Evolutionary conservation across 2,797 vertebrate genomes (phyloP), one percentile per base, ranked within the genome.

Genomic region (Smutsia gigantea): DNA sequence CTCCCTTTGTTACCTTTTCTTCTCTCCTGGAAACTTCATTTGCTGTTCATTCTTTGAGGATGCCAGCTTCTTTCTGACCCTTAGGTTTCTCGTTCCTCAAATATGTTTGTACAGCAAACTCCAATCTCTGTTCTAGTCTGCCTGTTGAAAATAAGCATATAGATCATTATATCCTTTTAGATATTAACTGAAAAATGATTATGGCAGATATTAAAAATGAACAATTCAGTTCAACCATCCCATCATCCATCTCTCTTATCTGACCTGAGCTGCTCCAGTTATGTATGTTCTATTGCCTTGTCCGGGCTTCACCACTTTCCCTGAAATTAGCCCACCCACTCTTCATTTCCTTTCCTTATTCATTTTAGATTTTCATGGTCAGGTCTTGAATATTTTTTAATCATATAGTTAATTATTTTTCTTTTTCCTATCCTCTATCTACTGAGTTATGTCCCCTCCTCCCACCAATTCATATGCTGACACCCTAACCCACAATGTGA

Each of bases 201-300:
- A 21, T 53, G 11, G 21, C 14, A 37, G n/a, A 34, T 17, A 64
- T n/a, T 37, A 87, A 78, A 64, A 23, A 84, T 90, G 79, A 42
- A 77, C 74, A 63, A 72, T 31, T 51, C 69, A 49, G 1, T n/a
- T 84, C 3, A 46, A 2, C 19, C 14, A 17, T 18, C 19, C 12
- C 19, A 1, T 57, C 11, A 42, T 31, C 27, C 23, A 21, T 15
- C 18, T 61, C 61, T 77, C 37, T 14, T 29, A 18, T 46, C 66
- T 34, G 39, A 74, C n/a, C 17, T 53, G n/a, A 94, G 27, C 2
- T 18, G 10, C 4, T 69, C 14, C 23, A 0, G 0, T 9, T 10
- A 3, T 7, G 0, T 3, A 2, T 18, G 1, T 14, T 39, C 25
- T 37, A 49, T 55, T 12, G 1, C 5, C 0, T 74, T 15, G 2